Conservation (phyloP, 2,797 vertebrate genomes). For the Scyliorhinus canicula region DNA sequence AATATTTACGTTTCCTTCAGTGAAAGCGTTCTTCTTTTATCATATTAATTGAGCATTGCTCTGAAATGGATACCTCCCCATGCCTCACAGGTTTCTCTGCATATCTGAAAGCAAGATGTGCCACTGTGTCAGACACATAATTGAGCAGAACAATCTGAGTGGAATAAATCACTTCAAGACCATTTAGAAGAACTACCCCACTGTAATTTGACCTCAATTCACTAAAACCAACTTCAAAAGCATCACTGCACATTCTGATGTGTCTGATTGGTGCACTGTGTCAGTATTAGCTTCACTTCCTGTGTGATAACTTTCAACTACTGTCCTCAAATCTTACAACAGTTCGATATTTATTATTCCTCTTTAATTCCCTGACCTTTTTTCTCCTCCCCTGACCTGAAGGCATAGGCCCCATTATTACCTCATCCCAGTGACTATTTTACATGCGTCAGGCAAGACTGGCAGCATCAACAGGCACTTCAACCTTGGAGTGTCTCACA, state of each 20-base stretch:
- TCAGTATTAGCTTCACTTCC: not conserved
- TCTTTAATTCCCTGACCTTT: not conserved
- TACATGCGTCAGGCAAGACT: not conserved
- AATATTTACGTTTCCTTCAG: not conserved
- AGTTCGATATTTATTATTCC: not conserved
- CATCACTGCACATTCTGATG: not conserved
- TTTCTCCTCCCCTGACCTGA: not conserved
- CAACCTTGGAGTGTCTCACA: not conserved
- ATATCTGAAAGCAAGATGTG: not conserved
- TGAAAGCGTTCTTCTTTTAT: not conserved
- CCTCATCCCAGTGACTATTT: not conserved
- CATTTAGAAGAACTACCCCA: not conserved
- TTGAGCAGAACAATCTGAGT: slow-evolving; percentile 23
- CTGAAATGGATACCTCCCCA: not conserved
- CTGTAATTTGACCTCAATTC: not conserved
- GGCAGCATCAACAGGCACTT: not conserved
- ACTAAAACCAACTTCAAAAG: not conserved
- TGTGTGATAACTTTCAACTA: not conserved
- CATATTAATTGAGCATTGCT: not conserved
- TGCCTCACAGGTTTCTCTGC: not conserved
- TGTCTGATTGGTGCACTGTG: not conserved
- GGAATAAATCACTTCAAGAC: not conserved
- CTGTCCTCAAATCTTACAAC: not conserved
- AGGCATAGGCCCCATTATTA: not conserved
- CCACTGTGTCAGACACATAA: not conserved